Conservation (phyloP, 2,113 vertebrate genomes). For the Vicugna pacos region DNA sequence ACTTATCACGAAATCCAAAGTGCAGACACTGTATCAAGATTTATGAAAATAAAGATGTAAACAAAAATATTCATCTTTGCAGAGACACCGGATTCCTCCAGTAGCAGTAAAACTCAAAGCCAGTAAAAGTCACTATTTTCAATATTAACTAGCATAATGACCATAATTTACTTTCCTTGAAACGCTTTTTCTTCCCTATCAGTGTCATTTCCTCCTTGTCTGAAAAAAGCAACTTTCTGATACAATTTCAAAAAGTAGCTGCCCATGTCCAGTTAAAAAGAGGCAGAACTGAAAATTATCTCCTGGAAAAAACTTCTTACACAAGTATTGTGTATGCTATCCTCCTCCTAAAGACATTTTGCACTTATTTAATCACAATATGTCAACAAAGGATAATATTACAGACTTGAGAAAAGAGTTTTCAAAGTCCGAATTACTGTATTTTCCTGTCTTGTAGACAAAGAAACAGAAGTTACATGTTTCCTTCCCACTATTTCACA, state of each 20-base stretch:
- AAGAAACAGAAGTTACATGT: background rate
- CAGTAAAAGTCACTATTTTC: background rate
- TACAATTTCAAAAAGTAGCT: background rate
- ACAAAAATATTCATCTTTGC: background rate
- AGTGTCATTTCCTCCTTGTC: background rate
- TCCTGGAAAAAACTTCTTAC: background rate
- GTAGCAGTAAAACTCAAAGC: background rate
- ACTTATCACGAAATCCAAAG: background rate
- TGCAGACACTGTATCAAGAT: background rate
- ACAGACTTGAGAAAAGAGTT: background rate
- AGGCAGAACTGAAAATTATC: background rate
- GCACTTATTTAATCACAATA: background rate
- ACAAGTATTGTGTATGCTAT: background rate
- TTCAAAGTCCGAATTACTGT: background rate
- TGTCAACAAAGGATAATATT: background rate
- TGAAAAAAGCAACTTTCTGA: background rate
- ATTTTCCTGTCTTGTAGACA: background rate
- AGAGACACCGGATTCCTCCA: background rate
- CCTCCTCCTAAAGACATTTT: background rate
- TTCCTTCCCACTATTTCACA: background rate
- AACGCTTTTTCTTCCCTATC: background rate
- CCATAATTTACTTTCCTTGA: background rate
- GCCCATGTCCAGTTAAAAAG: background rate
- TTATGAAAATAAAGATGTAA: background rate
- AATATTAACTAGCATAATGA: background rate